Base-by-base conservation (phyloP, 2,113 vertebrate genomes). In the Austrofundulus limnaeus region DNA sequence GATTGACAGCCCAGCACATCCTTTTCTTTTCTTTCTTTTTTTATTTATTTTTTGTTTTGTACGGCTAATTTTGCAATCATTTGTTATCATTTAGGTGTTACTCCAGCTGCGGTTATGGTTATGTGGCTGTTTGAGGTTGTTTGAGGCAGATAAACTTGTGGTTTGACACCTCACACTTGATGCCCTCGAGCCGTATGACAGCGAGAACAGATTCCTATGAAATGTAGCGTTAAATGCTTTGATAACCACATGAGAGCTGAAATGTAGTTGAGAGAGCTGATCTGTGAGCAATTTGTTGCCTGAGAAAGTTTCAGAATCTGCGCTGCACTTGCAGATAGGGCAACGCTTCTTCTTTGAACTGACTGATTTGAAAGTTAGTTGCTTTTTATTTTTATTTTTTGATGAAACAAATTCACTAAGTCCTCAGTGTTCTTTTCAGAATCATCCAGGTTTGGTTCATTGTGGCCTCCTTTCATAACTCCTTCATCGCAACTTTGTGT, bases 221-320 rank as follows among this genome's bases (percentile, higher is more conserved):
- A 57, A 52, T 57, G 34, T 43, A 49, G 37, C 21, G 74, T 70
- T 7, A 3, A 52, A 55, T 51, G 19, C 12, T 76, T 62, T 62
- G 48, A 54, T 53, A 77, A 61, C 9, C 55, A 61, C 58, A 47
- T 5, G 11, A 54, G 14, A 57, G 34, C n/a, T 56, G 49, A 70
- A 45, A 37, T 54, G 21, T 41, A 11, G 37, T 64, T 63, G n/a
- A 51, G 25, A 61, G 11, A 57, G 12, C 24, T 24, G 7, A 64
- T 48, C 61, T 39, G 13, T 19, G 20, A 72, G 37, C 15, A 54
- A 61, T 61, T 61, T 80, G 23, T 54, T 51, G 25, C 46, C 20
- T 70, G 17, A 41, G n/a, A 72, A 62, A 50, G 11, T 61, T 43
- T 72, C 57, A 46, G 55, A 60, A 61, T 64, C 19, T 54, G 23